Conservation (phyloP, 2,888 invertebrate species). For the Troides helena region DNA sequence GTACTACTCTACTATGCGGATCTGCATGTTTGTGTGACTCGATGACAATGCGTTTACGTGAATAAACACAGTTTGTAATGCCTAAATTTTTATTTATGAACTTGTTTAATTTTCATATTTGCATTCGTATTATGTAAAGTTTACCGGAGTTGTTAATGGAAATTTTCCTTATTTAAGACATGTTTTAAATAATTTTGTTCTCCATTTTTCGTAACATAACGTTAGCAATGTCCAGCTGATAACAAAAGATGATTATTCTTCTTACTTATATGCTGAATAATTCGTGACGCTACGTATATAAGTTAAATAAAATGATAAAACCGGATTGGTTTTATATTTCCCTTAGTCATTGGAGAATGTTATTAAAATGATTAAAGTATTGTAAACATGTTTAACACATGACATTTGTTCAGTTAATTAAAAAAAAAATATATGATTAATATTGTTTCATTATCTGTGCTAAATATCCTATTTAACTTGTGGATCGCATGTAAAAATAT, state of each 20-base stretch:
- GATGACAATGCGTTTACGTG: not conserved
- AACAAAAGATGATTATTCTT: not conserved
- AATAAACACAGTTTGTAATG: not conserved
- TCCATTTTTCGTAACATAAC: not conserved
- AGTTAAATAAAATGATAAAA: not conserved
- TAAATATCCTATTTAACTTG: not conserved
- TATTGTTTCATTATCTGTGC: not conserved
- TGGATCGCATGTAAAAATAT: too few species aligned
- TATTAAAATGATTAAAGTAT: not conserved
- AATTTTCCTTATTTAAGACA: not conserved
- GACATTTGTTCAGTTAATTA: not conserved
- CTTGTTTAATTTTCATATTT: constrained; percentile 1
- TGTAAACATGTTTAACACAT: constrained; percentile 1
- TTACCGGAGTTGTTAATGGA: not conserved
- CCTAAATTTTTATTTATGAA: not conserved
- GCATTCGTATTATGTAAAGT: not conserved
- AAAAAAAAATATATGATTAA: not conserved
- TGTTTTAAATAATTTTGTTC: too few species aligned
- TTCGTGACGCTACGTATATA: not conserved
- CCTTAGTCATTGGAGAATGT: not conserved
- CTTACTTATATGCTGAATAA: not conserved
- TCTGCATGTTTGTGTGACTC: not conserved
- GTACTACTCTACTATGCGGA: too few species aligned
- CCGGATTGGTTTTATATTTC: not conserved
- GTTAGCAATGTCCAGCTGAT: not conserved